Base-by-base conservation (phyloP, 2,888 invertebrate species). In the Mamestra brassicae region DNA sequence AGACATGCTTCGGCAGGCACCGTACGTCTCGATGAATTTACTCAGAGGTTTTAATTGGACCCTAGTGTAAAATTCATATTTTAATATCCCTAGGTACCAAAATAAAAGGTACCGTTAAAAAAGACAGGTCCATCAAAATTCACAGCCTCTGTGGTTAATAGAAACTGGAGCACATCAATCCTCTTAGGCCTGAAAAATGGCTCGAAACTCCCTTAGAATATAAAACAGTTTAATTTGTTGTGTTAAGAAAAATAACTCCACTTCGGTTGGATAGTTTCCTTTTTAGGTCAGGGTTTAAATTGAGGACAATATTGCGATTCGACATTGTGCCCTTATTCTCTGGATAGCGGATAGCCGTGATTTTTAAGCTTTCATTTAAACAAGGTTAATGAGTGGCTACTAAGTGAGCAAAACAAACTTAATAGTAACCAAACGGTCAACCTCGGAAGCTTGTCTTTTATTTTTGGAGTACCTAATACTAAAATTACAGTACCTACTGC, bases 201-300 rank as follows among this genome's bases (percentile, higher is more conserved):
- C 58, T 57, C 10, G 11, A 69, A 55, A 50, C 66, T 50, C 45
- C 45, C 34, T 34, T 42, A 17, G 83, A 80, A 80, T 83, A 80
- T 60, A 66, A 83, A 83, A 47, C 58, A 60, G 66, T 79, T 72
- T 71, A 79, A 83, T 79, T 83, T 78, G 83, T 83, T 47, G 65
- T 61, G 58, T 65, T 65, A 34, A 50, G 55, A 67, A 45, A 57
- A 79, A 82, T 65, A 57, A 61, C 78, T 61, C 62, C 10, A 70
- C 38, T 61, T n/a, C 36, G 36, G n/a, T 52, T 0, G n/a, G n/a
- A 69, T 57, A 62, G 78, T 65, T 82, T 45, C 4, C 1, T 26
- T 80, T 80, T 50, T 36, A 7, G 76, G 62, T 38, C 55, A 38
- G 5, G 71, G 17, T 10, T 71, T 78, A 17, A 45, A 58, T 71